These are phyloP conservation scores for Scaptodrosophila latifasciaeformis DNA, from an alignment of 2,888 invertebrate species.

Conservation along the genomic window DNA sequence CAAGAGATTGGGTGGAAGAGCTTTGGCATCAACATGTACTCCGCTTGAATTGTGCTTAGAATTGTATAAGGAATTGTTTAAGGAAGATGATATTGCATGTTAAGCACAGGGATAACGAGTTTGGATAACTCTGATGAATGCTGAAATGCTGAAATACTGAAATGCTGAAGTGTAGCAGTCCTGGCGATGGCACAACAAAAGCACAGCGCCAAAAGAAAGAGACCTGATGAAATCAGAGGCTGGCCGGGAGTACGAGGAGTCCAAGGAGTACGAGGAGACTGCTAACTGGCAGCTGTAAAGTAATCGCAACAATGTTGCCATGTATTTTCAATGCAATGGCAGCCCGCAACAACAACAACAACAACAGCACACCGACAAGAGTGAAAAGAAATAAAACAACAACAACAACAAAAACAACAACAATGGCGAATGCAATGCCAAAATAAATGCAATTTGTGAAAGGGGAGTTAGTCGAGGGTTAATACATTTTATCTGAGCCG, in stretches of 20 bases:
- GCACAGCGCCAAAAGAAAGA: constrained; percentile 3
- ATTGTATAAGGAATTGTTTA: too few relatives aligned
- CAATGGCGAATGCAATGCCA: background rate
- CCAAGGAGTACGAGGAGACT: too few relatives aligned
- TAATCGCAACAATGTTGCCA: constrained; percentile 57
- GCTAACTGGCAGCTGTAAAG: constrained; percentile 26
- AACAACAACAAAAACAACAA: background rate
- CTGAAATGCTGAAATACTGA: too few relatives aligned
- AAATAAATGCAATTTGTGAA: too few relatives aligned
- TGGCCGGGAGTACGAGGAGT: constrained; percentile 4
- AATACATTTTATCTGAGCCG: too few relatives aligned
- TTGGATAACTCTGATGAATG: constrained; percentile 58
- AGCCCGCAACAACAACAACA: background rate
- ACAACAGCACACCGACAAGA: background rate
- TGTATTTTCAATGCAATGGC: constrained; percentile 44
- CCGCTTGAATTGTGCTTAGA: background rate
- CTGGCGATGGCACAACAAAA: background rate
- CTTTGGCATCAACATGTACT: background rate
- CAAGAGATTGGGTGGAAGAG: background rate
- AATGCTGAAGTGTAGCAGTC: constrained; percentile 3
- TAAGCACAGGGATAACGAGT: constrained; percentile 50
- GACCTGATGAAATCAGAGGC: constrained; percentile 1
- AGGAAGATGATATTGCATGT: constrained; percentile 34
- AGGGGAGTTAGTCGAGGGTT: too few relatives aligned
- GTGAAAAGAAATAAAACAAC: background rate